A percentile compares a stretch with the other conserved stretches of the same genome.
Evolutionary conservation across 23 tunicate species (phyloP).

Genomic region (Trididemnum clinides): DNA sequence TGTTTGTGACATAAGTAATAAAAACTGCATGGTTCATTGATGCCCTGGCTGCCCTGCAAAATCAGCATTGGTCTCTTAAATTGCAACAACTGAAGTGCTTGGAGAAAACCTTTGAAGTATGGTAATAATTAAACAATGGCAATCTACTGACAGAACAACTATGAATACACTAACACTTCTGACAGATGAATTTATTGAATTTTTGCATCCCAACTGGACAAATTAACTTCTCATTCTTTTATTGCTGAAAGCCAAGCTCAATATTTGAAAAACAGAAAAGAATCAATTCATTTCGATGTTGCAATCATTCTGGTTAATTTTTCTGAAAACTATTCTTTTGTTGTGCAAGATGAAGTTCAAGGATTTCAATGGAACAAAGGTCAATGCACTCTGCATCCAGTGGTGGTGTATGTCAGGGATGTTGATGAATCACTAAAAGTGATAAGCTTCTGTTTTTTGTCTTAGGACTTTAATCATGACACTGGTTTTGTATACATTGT

Average conservation of each 20-base stretch:
- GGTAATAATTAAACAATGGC: constrained; percentile 33
- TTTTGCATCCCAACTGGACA: not conserved
- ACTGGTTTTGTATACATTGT: not conserved
- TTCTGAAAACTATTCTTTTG: constrained; percentile 33
- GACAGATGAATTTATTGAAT: constrained; percentile 17
- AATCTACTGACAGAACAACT: constrained; percentile 11
- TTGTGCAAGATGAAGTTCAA: constrained; percentile 22
- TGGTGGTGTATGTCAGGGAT: not conserved
- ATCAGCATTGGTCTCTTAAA: not conserved
- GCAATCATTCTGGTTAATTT: constrained; percentile 33
- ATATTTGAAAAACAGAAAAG: constrained; percentile 21
- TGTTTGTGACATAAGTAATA: no score
- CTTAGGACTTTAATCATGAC: not conserved
- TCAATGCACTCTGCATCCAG: constrained; percentile 31
- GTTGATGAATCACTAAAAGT: not conserved
- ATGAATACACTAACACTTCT: constrained; percentile 3
- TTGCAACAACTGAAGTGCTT: constrained; percentile 10
- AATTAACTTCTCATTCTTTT: constrained; percentile 30
- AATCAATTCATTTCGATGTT: not conserved
- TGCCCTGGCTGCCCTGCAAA: constrained; percentile 1
- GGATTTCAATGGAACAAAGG: constrained; percentile 4
- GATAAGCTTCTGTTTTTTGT: not conserved
- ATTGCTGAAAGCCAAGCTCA: constrained; percentile 31
- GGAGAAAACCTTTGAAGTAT: constrained; percentile 8
- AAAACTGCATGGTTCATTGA: constrained; percentile 5